Conservation (phyloP, 2,113 vertebrate species). For the Hepsetus odoe region DNA sequence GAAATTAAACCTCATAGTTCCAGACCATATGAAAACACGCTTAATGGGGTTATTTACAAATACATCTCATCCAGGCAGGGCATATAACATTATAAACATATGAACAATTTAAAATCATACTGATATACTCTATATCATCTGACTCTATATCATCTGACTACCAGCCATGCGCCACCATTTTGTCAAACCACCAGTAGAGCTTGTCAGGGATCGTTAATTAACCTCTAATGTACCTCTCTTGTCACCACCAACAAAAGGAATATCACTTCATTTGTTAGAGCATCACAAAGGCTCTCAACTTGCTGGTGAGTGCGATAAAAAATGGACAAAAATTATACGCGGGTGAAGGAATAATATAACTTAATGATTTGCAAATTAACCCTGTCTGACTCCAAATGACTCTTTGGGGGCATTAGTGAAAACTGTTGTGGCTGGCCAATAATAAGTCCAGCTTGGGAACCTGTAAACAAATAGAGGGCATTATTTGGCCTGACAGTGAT, state of each 20-base stretch:
- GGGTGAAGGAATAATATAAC: conserved; percentile 71
- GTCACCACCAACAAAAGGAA: conserved; percentile 72
- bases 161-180: conserved; percentile 18
- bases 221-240: conserved; percentile 69
- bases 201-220: conserved; percentile 71
- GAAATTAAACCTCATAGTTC: background rate
- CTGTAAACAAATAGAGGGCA: conserved; percentile 55
- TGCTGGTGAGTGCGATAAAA: conserved; percentile 67
- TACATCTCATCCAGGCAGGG: background rate
- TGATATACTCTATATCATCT: background rate
- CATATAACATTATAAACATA: background rate
- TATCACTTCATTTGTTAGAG: conserved; percentile 72
- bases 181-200: conserved; percentile 49
- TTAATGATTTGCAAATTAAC: conserved; percentile 73
- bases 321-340: conserved; percentile 57
- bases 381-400: conserved; percentile 59
- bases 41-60: background rate
- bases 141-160: background rate
- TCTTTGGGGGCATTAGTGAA: conserved; percentile 49
- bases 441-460: conserved; percentile 60
- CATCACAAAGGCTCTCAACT: conserved; percentile 68
- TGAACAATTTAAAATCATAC: background rate
- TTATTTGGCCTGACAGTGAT: conserved; percentile 55
- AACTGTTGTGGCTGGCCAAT: conserved; percentile 56
- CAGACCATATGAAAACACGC: background rate